phyloP scores from a whole-genome alignment of 2,797 vertebrate species.

The Pangasius sanitwongsei region DNA sequence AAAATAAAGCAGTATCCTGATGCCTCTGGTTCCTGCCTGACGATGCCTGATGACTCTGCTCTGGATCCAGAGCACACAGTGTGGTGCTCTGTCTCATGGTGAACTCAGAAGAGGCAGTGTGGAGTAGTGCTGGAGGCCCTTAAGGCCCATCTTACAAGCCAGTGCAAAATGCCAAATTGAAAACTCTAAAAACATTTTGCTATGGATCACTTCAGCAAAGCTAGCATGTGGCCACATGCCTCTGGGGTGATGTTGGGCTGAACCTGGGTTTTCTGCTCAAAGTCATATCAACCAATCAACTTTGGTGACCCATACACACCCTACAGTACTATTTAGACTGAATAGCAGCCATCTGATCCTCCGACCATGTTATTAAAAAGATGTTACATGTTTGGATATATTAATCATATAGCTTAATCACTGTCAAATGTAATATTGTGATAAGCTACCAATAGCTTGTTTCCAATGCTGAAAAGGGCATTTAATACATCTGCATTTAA shows the following conservation, averaged over 20 bases:
- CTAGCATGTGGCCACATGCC: background rate
- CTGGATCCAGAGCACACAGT: background rate
- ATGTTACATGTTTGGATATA: too few relatives aligned
- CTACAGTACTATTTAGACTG: background rate
- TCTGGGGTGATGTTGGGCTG: background rate
- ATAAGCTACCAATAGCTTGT: background rate
- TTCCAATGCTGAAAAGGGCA: background rate
- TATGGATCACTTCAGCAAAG: background rate
- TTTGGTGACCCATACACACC: background rate
- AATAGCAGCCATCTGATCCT: background rate
- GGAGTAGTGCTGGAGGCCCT: background rate
- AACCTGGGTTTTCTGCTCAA: background rate
- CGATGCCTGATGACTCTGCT: too few relatives aligned
- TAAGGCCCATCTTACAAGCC: background rate
- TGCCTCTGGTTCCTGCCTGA: too few relatives aligned
- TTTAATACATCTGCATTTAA: background rate
- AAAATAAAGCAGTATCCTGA: too few relatives aligned
- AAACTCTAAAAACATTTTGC: background rate
- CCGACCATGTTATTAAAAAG: too few relatives aligned
- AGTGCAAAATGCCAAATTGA: background rate
- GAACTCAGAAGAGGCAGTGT: background rate
- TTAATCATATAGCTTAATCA: conserved; percentile 3
- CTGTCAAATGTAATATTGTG: background rate
- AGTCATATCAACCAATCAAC: background rate
- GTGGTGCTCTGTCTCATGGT: background rate